Conservation (phyloP, 2,888 invertebrate species). For the Luffia ferchaultella region DNA sequence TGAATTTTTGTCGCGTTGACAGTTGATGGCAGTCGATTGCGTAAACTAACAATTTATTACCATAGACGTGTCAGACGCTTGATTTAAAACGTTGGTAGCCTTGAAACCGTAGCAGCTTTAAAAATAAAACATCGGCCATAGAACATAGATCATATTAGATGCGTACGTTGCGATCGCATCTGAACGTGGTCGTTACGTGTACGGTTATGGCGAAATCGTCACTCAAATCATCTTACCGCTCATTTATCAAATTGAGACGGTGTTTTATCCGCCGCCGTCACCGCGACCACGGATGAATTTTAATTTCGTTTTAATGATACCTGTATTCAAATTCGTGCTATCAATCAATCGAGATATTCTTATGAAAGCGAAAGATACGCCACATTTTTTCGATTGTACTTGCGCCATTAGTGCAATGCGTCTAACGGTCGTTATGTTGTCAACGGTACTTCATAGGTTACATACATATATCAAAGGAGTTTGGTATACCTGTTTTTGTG, state of each 20-base stretch:
- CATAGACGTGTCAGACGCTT: neutral
- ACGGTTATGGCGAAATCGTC: neutral
- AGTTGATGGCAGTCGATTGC: neutral
- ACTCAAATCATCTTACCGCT: constrained; percentile 20
- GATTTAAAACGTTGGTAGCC: neutral
- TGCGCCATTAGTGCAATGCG: constrained; percentile 49
- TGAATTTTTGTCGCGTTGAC: neutral
- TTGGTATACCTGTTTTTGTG: neutral
- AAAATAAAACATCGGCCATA: neutral
- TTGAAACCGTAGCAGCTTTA: neutral
- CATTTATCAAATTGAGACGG: constrained; percentile 53
- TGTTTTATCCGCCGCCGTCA: constrained; percentile 47
- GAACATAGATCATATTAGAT: neutral
- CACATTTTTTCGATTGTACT: constrained; percentile 53
- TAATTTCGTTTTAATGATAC: constrained; percentile 58
- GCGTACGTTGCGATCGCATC: neutral
- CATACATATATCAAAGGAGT: neutral
- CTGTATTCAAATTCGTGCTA: constrained; percentile 60
- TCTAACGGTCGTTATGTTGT: constrained; percentile 18
- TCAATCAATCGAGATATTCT: constrained; percentile 62
- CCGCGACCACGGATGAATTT: constrained; percentile 53
- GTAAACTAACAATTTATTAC: neutral
- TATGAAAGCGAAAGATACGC: constrained; percentile 60
- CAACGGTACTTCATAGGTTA: neutral
- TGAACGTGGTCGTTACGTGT: neutral